Base-by-base conservation (phyloP, 2,888 invertebrate species). In the Leptogaster cylindrica region DNA sequence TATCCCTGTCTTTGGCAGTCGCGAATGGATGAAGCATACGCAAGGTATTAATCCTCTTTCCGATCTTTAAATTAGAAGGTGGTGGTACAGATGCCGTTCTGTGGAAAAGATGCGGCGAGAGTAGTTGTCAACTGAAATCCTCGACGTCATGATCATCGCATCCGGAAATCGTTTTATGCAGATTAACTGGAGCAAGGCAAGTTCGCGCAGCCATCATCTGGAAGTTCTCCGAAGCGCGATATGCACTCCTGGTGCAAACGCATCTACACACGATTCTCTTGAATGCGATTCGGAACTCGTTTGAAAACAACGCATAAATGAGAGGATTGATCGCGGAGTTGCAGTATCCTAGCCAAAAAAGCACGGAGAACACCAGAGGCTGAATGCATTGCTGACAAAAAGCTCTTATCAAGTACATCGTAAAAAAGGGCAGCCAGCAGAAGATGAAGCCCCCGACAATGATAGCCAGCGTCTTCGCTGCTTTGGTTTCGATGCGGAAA, bases 301-400 rank as follows among this genome's bases (percentile, higher is more conserved):
- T 91, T 52, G 95, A 94, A 82, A 96, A 96, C 68, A 95, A 85
- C 2, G 95, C 96, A 80, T 97, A 97, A 72, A 97, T 95, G 74
- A 94, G 87, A 0, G 97, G 97, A 79, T 97, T 97, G 73, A 97
- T 90, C 36, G 96, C 97, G 2, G 95, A 95, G 81, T 97, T 97
- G 83, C 95, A 95, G 82, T 97, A 97, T 6, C 97, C 98, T 65
- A 98, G 85, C 97, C 97, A 98, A 83, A 97, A 97, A 39, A 96
- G 87, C 46, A 96, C 87, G 14, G 94, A 93, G 83, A 96, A 96
- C 65, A 95, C 85, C 58, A 93, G 85, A 0, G 90, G 89, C 70
- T 91, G 89, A 55, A 95, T 93, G 81, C 95, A 95, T 65, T 89
- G 85, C 12, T 87, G 89, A 78, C 93, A 94, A 79, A 93, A 96